These are phyloP conservation scores for Smittia sp. DNA, from an alignment of 2,888 invertebrate genomes.

Conservation along the genomic window DNA sequence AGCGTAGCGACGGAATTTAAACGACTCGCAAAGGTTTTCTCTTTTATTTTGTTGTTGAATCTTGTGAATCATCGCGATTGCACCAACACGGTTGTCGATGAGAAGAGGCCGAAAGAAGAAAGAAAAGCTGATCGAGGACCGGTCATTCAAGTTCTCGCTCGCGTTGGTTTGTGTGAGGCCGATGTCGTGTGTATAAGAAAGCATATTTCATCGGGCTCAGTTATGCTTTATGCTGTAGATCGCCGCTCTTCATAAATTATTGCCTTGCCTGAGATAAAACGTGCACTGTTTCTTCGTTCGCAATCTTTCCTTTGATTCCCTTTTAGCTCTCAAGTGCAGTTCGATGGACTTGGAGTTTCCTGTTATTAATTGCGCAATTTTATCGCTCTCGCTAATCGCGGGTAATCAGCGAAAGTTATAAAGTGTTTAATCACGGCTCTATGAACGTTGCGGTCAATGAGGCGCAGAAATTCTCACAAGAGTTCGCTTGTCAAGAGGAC, in stretches of 20 bases:
- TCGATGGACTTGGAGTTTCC: too few species aligned
- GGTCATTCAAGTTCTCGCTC: constrained; percentile 32
- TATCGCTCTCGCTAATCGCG: too few species aligned
- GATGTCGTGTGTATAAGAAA: neutral
- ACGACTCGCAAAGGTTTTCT: neutral
- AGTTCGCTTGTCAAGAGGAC: neutral
- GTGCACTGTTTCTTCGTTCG: too few species aligned
- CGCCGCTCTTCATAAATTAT: too few species aligned
- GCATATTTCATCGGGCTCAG: neutral
- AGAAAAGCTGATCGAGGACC: constrained; percentile 25
- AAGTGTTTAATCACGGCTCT: too few species aligned
- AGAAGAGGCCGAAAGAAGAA: neutral
- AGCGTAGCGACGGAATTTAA: neutral
- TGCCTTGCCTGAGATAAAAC: too few species aligned
- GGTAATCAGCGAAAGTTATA: too few species aligned
- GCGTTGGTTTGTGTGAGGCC: constrained; percentile 10
- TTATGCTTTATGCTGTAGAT: neutral
- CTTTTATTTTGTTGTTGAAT: neutral
- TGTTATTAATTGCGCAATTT: too few species aligned
- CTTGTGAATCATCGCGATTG: constrained; percentile 7
- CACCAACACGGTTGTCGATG: constrained; percentile 7
- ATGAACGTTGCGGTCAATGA: too few species aligned
- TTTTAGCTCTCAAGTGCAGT: too few species aligned
- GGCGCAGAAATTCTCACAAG: neutral
- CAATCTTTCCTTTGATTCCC: too few species aligned